A percentile compares a stretch with the other conserved stretches of the same genome.
These are phyloP conservation scores for Phaethon lepturus DNA, from an alignment of 2,113 vertebrate genomes.

Conservation along the genomic window DNA sequence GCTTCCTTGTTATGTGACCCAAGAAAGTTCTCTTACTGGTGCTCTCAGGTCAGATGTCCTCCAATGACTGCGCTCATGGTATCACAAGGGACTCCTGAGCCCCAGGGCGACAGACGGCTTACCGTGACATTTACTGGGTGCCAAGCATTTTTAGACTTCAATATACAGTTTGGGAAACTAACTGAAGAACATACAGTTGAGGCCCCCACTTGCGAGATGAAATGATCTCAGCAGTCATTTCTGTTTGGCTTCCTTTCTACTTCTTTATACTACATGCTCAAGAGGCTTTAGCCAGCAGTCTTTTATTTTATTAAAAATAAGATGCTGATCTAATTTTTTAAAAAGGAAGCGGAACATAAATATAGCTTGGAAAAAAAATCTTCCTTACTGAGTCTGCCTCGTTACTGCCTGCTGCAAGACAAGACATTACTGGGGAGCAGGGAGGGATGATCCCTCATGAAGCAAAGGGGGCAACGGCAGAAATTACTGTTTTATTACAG, in stretches of 20 bases:
- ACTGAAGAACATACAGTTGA: neutral
- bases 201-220: neutral
- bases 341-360: neutral
- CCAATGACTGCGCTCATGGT: rapidly evolving
- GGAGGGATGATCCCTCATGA: neutral
- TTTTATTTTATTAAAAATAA: neutral
- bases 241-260: neutral
- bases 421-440: rapidly evolving
- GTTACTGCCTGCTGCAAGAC: neutral
- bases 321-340: neutral
- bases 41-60: neutral
- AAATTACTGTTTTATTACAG: neutral
- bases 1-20: neutral
- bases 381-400: neutral
- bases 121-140: neutral
- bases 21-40: neutral
- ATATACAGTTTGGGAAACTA: neutral
- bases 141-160: neutral
- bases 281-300: neutral
- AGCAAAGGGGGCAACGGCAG: neutral
- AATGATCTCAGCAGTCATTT: neutral
- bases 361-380: neutral
- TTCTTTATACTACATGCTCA: neutral
- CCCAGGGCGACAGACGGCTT: neutral
- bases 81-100: neutral